Evolutionary conservation across 2,797 vertebrate genomes (phyloP).

Genomic region (Phrynocephalus guinanensis): DNA sequence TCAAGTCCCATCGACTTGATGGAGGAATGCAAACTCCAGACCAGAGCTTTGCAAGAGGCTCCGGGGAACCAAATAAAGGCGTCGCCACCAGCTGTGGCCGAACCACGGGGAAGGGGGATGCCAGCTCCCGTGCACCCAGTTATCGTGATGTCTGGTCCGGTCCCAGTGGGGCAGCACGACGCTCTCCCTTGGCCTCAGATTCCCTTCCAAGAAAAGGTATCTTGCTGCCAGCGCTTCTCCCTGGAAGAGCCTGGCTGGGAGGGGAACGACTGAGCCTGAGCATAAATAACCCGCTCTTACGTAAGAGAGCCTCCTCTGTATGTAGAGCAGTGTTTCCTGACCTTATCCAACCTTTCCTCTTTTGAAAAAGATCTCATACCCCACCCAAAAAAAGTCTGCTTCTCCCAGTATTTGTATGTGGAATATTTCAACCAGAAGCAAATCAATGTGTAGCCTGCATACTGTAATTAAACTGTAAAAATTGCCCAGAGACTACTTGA

Average conservation of each 20-base stretch:
- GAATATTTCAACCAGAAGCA: too few species aligned
- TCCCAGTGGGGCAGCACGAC: not conserved
- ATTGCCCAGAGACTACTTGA: too few species aligned
- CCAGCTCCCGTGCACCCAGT: too few species aligned
- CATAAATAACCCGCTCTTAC: not conserved
- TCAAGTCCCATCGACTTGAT: not conserved
- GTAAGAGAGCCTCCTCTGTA: not conserved
- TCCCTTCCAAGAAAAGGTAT: not conserved
- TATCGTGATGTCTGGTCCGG: slow-evolving; percentile 10
- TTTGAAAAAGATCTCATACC: too few species aligned
- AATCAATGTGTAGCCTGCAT: too few species aligned
- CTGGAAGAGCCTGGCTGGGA: not conserved
- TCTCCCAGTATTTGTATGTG: too few species aligned
- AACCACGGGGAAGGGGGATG: not conserved
- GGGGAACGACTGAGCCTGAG: not conserved
- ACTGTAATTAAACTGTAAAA: too few species aligned
- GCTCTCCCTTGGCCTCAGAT: slow-evolving; percentile 13
- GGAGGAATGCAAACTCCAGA: not conserved
- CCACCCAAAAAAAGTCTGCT: too few species aligned
- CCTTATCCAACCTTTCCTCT: too few species aligned
- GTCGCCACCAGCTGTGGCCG: not conserved
- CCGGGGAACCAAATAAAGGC: not conserved
- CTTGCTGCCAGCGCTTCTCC: not conserved
- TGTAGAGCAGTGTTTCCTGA: not conserved
- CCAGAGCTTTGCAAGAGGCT: not conserved